These are phyloP conservation scores for Theocolax elegans DNA, from an alignment of 1,140 invertebrate species.

Conservation along the genomic window DNA sequence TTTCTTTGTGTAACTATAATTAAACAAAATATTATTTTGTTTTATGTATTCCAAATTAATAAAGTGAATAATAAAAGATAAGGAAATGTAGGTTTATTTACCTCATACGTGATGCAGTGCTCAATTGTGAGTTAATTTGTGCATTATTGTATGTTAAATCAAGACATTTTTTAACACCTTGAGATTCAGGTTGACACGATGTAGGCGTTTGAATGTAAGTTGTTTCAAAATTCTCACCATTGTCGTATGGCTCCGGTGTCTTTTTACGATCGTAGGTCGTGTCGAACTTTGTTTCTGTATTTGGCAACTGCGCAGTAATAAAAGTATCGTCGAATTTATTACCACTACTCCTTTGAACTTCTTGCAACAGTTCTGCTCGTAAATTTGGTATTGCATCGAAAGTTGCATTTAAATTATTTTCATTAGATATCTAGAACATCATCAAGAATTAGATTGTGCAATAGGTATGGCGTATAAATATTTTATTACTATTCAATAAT, in stretches of 20 bases:
- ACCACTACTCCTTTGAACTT: conserved; percentile 46
- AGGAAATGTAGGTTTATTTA: no score
- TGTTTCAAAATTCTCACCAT: conserved; percentile 19
- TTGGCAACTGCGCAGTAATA: neutral
- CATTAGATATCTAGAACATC: no score
- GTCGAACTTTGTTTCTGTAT: conserved; percentile 19
- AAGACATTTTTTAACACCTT: conserved; percentile 13
- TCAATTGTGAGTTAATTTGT: conserved; percentile 2
- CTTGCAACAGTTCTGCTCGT: conserved; percentile 53
- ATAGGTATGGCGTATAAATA: no score
- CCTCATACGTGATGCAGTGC: neutral
- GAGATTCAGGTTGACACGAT: conserved; percentile 4
- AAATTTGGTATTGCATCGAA: conserved; percentile 41
- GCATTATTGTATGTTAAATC: conserved; percentile 13
- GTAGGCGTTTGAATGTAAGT: conserved; percentile 19
- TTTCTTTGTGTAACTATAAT: conserved; percentile 22
- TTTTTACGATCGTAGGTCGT: conserved; percentile 10
- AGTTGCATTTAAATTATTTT: conserved; percentile 34
- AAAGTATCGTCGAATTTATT: conserved; percentile 51
- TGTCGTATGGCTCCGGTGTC: neutral
- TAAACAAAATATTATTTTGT: neutral
- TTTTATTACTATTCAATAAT: no score
- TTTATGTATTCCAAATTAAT: no score
- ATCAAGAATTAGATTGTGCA: no score
- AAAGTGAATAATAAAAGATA: no score